Evolutionary conservation across 2,888 invertebrate species (phyloP).

Genomic region (Drosophila prostipennis): DNA sequence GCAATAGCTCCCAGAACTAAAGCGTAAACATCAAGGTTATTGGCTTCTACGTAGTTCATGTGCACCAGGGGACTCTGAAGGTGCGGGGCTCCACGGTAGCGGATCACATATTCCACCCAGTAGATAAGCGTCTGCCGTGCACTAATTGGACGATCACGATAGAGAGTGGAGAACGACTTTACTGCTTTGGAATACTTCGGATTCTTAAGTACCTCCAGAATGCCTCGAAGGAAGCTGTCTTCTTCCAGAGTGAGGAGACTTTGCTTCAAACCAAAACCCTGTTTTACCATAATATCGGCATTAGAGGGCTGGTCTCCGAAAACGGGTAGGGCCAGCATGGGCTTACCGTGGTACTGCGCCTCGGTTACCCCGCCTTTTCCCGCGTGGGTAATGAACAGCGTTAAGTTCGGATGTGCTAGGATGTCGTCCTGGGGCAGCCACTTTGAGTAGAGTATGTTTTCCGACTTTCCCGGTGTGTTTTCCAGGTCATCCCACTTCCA

Average conservation of each 20-base stretch:
- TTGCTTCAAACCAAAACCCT: constrained; percentile 73
- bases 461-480: constrained; percentile 82
- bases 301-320: constrained; percentile 80
- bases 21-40: constrained; percentile 85
- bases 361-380: constrained; percentile 88
- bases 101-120: constrained; percentile 86
- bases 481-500: constrained; percentile 89
- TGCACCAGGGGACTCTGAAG: constrained; percentile 85
- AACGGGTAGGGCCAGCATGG: constrained; percentile 83
- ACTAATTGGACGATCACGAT: constrained; percentile 85
- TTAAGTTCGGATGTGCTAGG: constrained; percentile 86
- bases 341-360: constrained; percentile 87
- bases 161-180: constrained; percentile 83
- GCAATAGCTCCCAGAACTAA: constrained; percentile 18
- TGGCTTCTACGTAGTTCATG: constrained; percentile 84
- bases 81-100: constrained; percentile 85
- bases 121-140: constrained; percentile 85
- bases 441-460: constrained; percentile 84
- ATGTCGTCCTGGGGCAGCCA: constrained; percentile 90
- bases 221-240: constrained; percentile 44
- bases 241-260: constrained; percentile 60
- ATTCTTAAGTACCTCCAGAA: constrained; percentile 71
- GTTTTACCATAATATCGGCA: constrained; percentile 57
- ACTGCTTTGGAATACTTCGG: constrained; percentile 75
- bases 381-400: constrained; percentile 88